phyloP scores from a whole-genome alignment of 2,113 vertebrate genomes.

The Craseonycteris thonglongyai region DNA sequence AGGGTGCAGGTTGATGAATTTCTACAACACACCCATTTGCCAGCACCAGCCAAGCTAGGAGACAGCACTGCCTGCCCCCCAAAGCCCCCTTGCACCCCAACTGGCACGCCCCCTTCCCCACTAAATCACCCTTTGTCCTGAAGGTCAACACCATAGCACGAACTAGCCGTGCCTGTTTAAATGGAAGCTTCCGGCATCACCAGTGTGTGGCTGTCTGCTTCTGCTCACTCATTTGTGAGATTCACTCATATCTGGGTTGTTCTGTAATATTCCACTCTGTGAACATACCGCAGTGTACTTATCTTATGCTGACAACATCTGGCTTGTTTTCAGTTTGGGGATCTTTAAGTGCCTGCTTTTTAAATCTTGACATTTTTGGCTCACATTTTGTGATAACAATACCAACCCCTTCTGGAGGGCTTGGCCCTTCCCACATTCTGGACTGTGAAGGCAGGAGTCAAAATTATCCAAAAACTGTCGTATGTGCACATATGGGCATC shows the following conservation, averaged over 20 bases:
- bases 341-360: not conserved
- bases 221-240: accelerated
- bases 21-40: not conserved
- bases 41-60: not conserved
- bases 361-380: accelerated
- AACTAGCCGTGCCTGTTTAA: accelerated
- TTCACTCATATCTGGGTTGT: accelerated
- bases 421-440: not conserved
- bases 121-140: accelerated
- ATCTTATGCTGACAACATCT: not conserved
- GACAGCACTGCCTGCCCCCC: not conserved
- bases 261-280: accelerated
- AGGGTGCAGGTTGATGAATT: accelerated
- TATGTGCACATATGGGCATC: accelerated
- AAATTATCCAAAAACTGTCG: accelerated
- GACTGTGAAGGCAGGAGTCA: not conserved
- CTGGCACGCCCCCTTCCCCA: not conserved
- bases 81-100: not conserved
- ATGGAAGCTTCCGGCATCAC: accelerated
- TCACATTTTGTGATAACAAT: accelerated
- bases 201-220: not conserved
- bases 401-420: not conserved
- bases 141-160: accelerated
- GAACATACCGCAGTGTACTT: accelerated
- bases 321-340: too few relatives aligned